phyloP scores from a whole-genome alignment of 2,797 vertebrate genomes.

The Podarcis siculus region DNA sequence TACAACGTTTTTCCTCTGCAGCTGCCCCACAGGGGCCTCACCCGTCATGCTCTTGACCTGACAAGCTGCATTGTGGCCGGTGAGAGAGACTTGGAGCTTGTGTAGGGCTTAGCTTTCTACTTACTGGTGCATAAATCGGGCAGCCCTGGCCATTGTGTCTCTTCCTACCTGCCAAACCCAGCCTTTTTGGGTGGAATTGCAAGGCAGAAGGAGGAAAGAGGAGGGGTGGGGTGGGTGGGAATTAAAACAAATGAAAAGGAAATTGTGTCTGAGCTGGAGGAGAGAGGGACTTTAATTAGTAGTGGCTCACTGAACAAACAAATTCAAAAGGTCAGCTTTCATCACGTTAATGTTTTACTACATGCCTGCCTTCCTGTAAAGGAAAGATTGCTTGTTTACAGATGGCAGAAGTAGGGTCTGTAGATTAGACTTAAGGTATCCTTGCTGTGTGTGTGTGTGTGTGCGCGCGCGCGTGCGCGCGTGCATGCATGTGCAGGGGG shows the following conservation, averaged over 20 bases:
- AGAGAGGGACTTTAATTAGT: slow-evolving; percentile 55
- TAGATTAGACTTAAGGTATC: background rate
- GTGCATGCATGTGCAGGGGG: no score
- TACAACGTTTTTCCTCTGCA: slow-evolving; percentile 66
- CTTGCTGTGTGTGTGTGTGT: background rate
- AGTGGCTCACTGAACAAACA: slow-evolving; percentile 62
- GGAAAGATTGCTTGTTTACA: slow-evolving; percentile 40
- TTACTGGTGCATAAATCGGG: slow-evolving; percentile 9
- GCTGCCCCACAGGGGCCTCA: slow-evolving; percentile 70
- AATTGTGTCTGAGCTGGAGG: slow-evolving; percentile 10
- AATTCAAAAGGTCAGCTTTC: slow-evolving; percentile 55
- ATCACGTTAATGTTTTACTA: slow-evolving; percentile 81
- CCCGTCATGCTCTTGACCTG: slow-evolving; percentile 67
- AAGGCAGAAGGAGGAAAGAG: rapidly evolving
- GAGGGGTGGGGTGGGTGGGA: no score
- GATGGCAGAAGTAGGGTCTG: background rate
- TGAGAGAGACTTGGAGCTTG: slow-evolving; percentile 1
- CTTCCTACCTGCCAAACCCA: slow-evolving; percentile 17
- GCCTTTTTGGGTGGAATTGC: background rate
- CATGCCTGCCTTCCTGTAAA: slow-evolving; percentile 33
- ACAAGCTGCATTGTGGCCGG: slow-evolving; percentile 59
- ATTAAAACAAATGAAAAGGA: slow-evolving; percentile 24
- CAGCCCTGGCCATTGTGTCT: slow-evolving; percentile 39
- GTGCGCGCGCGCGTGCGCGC: no score
- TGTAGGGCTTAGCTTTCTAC: slow-evolving; percentile 13